Percentiles rank a stretch among this genome's conserved stretches.
Evolutionary conservation across 2,888 invertebrate genomes (phyloP).

Genomic region (Heliconius cydno): DNA sequence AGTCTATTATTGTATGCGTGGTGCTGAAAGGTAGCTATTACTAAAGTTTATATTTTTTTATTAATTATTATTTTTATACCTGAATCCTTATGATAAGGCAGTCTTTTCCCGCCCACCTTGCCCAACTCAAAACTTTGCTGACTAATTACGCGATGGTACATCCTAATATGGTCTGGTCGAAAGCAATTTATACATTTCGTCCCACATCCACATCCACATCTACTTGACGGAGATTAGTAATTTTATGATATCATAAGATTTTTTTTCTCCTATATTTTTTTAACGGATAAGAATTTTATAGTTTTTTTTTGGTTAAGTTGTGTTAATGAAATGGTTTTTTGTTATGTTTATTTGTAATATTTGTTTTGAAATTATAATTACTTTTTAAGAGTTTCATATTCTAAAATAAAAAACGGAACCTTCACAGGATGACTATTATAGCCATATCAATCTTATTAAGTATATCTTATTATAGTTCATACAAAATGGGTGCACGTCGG

Average conservation of each 20-base stretch:
- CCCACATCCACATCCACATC: conserved; percentile 31
- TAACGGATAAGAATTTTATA: neutral
- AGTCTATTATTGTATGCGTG: too few relatives aligned
- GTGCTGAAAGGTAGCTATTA: too few relatives aligned
- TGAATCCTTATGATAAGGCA: neutral
- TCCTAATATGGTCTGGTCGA: conserved; percentile 36
- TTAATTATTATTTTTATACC: neutral
- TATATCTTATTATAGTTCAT: too few relatives aligned
- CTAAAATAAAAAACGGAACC: too few relatives aligned
- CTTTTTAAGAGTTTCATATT: too few relatives aligned
- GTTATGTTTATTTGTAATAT: too few relatives aligned
- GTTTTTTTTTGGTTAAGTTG: neutral
- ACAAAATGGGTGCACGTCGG: too few relatives aligned
- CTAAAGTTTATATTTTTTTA: neutral
- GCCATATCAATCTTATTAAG: too few relatives aligned
- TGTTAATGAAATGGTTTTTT: neutral
- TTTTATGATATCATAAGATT: conserved; percentile 31
- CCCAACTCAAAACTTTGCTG: conserved; percentile 21
- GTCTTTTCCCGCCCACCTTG: neutral
- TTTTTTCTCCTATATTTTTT: neutral
- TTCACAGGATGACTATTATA: too few relatives aligned
- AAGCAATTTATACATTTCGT: conserved; percentile 29
- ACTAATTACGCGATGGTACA: conserved; percentile 37
- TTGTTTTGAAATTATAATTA: too few relatives aligned
- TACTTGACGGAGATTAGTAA: conserved; percentile 25